Percentiles rank a stretch among this genome's conserved stretches.
Evolutionary conservation across 2,888 invertebrate species (phyloP).

Genomic region (Cylindroiulus punctatus): DNA sequence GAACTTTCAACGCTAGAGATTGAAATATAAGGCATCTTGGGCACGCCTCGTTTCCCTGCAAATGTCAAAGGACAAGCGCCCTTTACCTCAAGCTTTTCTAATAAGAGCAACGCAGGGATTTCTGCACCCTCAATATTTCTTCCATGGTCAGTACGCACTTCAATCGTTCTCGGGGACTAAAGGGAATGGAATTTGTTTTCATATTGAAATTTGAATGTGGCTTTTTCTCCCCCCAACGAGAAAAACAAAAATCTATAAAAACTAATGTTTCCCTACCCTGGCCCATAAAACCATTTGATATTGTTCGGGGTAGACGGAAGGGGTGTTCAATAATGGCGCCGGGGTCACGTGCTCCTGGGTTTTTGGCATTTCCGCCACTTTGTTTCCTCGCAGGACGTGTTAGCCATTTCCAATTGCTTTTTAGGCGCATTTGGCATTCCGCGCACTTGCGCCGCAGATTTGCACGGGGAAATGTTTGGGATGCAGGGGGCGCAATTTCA

Average conservation of each 20-base stretch:
- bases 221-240: background rate
- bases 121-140: background rate
- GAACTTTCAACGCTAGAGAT: too few species aligned
- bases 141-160: background rate
- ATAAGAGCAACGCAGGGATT: background rate
- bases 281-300: background rate
- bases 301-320: background rate
- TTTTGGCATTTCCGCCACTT: slow-evolving; percentile 16
- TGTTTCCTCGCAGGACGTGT: slow-evolving; percentile 21
- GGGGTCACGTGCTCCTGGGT: slow-evolving; percentile 3
- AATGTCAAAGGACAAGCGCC: too few species aligned
- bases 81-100: too few species aligned
- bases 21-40: too few species aligned
- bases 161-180: background rate
- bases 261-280: background rate
- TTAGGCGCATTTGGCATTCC: background rate
- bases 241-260: slow-evolving; percentile 33
- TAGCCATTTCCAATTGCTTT: slow-evolving; percentile 38
- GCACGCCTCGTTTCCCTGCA: too few species aligned
- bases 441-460: background rate
- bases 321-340: background rate
- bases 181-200: background rate
- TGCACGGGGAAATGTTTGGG: slow-evolving; percentile 4
- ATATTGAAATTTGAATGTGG: slow-evolving; percentile 10
- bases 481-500: slow-evolving; percentile 34